Conservation (phyloP, 2,888 invertebrate species). For the Zygaena filipendulae region DNA sequence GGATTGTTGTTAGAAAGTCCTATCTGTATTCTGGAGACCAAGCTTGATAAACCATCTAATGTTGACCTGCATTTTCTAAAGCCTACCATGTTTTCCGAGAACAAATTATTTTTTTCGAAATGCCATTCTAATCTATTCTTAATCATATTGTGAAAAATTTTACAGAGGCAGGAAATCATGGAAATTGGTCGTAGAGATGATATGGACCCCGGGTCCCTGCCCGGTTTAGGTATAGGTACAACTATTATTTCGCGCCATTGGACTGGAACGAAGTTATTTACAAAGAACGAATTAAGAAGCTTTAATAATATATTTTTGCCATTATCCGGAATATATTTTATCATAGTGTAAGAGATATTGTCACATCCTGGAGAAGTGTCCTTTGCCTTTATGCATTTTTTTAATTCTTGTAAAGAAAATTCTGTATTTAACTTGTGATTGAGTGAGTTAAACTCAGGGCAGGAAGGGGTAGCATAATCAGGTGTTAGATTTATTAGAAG, state of each 20-base stretch:
- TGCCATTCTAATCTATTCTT: constrained; percentile 16
- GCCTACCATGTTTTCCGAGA: constrained; percentile 9
- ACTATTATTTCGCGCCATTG: constrained; percentile 9
- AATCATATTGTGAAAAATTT: constrained; percentile 15
- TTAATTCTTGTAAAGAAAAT: constrained; percentile 10
- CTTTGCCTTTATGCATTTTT: constrained; percentile 9
- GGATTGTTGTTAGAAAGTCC: constrained; percentile 13
- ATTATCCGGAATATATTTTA: constrained; percentile 7
- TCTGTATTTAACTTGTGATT: constrained; percentile 4
- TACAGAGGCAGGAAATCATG: constrained; percentile 15
- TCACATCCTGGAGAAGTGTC: constrained; percentile 12
- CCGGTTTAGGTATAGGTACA: constrained; percentile 9
- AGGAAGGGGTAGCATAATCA: constrained; percentile 8
- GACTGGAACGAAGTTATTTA: constrained; percentile 3
- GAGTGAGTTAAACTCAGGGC: constrained; percentile 4
- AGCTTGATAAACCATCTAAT: constrained; percentile 8
- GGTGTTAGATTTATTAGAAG: constrained; percentile 10
- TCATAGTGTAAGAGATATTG: constrained; percentile 14
- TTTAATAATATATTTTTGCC: constrained; percentile 10
- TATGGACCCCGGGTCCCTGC: neutral
- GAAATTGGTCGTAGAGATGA: constrained; percentile 8
- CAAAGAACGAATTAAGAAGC: constrained; percentile 8
- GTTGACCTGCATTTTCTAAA: constrained; percentile 13
- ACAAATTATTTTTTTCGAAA: constrained; percentile 10
- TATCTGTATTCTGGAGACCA: constrained; percentile 10